A percentile compares a stretch with the other conserved stretches of the same genome.
These are phyloP conservation scores for Balaenoptera acutorostrata DNA, from an alignment of 2,113 vertebrate species.

Conservation along the genomic window DNA sequence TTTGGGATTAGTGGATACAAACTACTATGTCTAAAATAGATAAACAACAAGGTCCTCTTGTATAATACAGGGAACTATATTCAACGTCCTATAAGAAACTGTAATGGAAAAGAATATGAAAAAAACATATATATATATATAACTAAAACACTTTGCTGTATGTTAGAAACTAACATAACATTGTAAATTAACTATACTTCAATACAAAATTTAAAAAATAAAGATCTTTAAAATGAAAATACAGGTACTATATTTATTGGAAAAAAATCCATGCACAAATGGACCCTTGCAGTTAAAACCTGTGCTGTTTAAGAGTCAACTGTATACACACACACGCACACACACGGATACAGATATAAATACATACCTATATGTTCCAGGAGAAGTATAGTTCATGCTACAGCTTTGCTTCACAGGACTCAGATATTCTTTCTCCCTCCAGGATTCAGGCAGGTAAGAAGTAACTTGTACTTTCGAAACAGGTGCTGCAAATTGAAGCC, in stretches of 20 bases:
- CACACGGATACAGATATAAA: background rate
- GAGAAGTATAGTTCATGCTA: background rate
- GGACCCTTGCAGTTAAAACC: background rate
- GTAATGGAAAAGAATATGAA: background rate
- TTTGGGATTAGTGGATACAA: background rate
- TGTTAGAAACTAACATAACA: background rate
- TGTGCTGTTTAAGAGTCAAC: background rate
- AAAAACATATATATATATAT: background rate
- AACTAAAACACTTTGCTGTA: background rate
- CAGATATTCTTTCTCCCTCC: background rate
- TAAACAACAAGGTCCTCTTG: background rate
- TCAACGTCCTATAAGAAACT: background rate
- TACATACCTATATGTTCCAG: background rate
- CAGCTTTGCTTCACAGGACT: background rate
- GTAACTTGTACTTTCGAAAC: background rate
- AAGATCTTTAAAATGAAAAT: background rate
- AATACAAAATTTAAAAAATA: background rate
- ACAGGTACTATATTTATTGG: background rate
- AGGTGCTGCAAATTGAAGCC: background rate
- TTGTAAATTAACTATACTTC: background rate
- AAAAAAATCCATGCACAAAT: background rate
- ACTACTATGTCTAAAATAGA: background rate
- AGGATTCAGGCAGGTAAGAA: background rate
- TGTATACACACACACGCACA: rapidly evolving
- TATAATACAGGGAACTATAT: background rate